A percentile compares a stretch with the other conserved stretches of the same genome.
Evolutionary conservation across 2,888 invertebrate species (phyloP).

Genomic region (Argyresthia goedartella): DNA sequence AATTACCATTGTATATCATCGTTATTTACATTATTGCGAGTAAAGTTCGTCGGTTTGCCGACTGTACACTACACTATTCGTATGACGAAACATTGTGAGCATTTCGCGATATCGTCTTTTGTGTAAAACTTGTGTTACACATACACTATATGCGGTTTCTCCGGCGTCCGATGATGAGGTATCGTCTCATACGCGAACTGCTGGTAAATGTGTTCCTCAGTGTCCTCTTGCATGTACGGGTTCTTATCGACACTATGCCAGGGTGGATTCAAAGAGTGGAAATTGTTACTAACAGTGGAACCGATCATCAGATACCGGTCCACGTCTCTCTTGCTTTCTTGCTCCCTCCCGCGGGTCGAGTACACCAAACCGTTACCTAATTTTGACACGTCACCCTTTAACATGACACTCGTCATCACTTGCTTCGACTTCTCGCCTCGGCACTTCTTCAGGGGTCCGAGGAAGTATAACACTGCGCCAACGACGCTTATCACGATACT

Average conservation of each 20-base stretch:
- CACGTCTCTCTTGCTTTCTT: constrained; percentile 59
- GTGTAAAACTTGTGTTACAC: constrained; percentile 65
- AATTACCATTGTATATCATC: constrained; percentile 62
- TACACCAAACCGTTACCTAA: constrained; percentile 63
- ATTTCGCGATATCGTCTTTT: constrained; percentile 48
- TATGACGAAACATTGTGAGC: constrained; percentile 19
- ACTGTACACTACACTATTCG: constrained; percentile 17
- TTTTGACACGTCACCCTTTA: constrained; percentile 63
- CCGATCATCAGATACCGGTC: constrained; percentile 67
- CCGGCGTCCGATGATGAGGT: constrained; percentile 64
- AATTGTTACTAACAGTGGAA: constrained; percentile 62
- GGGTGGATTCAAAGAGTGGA: constrained; percentile 62
- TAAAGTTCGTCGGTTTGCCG: constrained; percentile 41
- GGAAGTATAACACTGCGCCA: constrained; percentile 61
- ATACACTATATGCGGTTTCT: constrained; percentile 72
- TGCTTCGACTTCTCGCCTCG: constrained; percentile 66
- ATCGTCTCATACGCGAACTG: constrained; percentile 67
- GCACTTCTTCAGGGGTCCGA: constrained; percentile 64
- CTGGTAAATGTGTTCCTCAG: constrained; percentile 65
- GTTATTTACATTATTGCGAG: constrained; percentile 68
- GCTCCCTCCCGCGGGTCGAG: constrained; percentile 57
- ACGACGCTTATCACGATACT: constrained; percentile 67
- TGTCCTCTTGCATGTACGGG: constrained; percentile 60
- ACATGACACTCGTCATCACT: constrained; percentile 66
- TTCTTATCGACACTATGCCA: constrained; percentile 66